Base-by-base conservation (phyloP, 2,797 vertebrate genomes). In the Cephalopachus bancanus region DNA sequence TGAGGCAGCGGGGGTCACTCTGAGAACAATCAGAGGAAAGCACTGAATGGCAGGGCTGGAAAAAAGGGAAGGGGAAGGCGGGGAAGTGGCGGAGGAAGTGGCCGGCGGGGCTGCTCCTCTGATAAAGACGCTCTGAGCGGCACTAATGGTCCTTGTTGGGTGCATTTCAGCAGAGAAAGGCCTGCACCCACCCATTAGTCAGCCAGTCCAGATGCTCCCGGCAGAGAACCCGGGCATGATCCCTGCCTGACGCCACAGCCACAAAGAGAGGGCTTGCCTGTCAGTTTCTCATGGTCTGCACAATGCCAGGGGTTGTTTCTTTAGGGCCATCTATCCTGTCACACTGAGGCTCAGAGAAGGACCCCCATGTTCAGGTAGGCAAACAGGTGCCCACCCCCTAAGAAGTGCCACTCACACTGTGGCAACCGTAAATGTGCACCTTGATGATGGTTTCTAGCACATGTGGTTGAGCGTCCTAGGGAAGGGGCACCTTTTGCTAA, bases 1-100 rank as follows among this genome's bases (percentile, higher is more conserved):
- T 67, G 55, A 79, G 24, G 33, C 8, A 4, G 33, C 1, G 11
- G 24, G 30, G 55, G 60, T 85, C 30, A 74, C 16, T 59, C 30
- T 5, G 33, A 78, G 71, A 97, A 97, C 97, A 97, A 97, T 94
- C 51, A n/a, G 94, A 97, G 96, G 88, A 84, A 96, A 83, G 80
- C 62, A 51, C 44, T 62, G 60, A 91, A 83, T 37, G 83, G 59
- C 65, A 37, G 92, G 85, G 57, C 26, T 91, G 75, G 93, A 76
- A 86, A 85, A 59, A 81, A 94, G 37, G 57, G 75, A 90, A 76
- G 71, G 60, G 49, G 51, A 44, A 91, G 80, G 57, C 16, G 14
- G 65, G 93, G 79, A 76, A 62, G 26, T 22, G 0, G 11, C 0
- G 17, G 49, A 85, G 92, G 97, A 96, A 93, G 93, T 12, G 37